Evolutionary conservation across 2,113 vertebrate genomes (phyloP).

Genomic region (Sarotherodon lohbergeri): DNA sequence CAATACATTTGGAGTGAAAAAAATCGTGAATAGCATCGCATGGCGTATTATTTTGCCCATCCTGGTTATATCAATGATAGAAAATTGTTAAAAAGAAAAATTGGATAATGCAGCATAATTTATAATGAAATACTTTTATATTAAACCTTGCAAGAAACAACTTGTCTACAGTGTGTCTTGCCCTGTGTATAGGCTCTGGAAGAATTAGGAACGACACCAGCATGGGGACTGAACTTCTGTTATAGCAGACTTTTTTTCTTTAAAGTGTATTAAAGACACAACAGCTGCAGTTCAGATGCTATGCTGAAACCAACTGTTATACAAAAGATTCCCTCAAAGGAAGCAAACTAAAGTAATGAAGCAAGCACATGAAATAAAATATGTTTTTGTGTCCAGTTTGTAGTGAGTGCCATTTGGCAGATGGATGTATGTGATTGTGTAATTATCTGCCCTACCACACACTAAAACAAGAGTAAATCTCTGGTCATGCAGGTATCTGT

Average conservation of each 20-base stretch:
- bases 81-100: background rate
- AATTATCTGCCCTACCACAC: background rate
- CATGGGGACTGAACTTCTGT: background rate
- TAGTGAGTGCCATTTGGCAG: background rate
- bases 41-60: background rate
- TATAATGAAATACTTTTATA: background rate
- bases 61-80: background rate
- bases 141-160: background rate
- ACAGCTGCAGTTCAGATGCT: background rate
- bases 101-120: background rate
- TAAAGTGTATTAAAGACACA: background rate
- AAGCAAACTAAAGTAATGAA: background rate
- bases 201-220: background rate
- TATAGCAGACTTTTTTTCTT: background rate
- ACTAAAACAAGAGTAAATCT: background rate
- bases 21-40: background rate
- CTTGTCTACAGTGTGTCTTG: background rate
- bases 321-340: background rate
- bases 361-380: background rate
- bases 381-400: background rate
- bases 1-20: background rate
- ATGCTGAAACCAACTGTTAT: background rate
- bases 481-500: background rate
- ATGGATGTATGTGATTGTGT: background rate
- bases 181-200: background rate